Base-by-base conservation (phyloP, 30 jellyfish, hydroid and myxozoan genomes). In the Aurelia aurita region DNA sequence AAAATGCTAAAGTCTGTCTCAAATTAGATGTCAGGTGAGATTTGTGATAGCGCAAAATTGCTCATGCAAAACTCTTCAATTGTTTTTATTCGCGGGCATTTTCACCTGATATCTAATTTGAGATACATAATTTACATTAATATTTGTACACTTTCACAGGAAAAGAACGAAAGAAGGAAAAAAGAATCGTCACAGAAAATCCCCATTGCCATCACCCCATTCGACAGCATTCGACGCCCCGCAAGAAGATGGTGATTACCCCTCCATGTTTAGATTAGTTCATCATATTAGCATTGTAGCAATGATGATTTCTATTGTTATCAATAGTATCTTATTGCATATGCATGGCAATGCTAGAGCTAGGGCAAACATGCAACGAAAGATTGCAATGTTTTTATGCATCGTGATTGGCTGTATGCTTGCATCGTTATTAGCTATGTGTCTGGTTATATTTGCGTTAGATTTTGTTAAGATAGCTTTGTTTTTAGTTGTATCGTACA, bases 121-220 rank as follows among this genome's bases (percentile, higher is more conserved):
- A n/a, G n/a, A n/a, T n/a, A n/a, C 15, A 9, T 39, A 39, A 39
- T 39, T 39, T 16, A 20, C 64, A 6, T 18, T n/a, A 65, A 65
- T 45, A 7, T 61, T 62, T 23, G 2, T 87, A 54, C 58, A 35
- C 44, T 39, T 15, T 66, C 67, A 12, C 71, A 95, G 99, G 93
- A 71, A 87, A 45, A 92, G 99, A 11, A 70, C 82, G 51, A 69
- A 77, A 53, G 94, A 77, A 43, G 96, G 84, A 61, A 64, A 54
- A 19, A 68, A 77, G 57, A 76, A 75, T 19, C 84, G 95, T 6
- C 82, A 64, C 82, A 77, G 88, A 67, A 70, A 58, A 18, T 77
- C 80, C 27, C 97, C 98, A 4, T 65, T 95, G 31, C 99, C 99
- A 25, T 70, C 97, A 15, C 95, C 99, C 8, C 54, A 79, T 15